Conservation (phyloP, 2,888 invertebrate species). For the Antheraea yamamai region DNA sequence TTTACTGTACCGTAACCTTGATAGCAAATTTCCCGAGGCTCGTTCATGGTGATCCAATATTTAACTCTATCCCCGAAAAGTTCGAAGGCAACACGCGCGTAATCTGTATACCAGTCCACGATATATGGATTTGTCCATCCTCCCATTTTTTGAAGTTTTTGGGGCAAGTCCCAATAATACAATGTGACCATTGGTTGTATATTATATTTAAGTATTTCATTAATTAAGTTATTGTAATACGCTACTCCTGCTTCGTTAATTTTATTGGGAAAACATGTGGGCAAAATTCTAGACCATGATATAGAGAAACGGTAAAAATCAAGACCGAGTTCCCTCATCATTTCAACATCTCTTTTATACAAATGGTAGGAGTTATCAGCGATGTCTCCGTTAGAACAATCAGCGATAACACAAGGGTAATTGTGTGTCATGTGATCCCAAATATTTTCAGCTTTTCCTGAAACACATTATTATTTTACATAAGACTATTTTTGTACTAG, state of each 20-base stretch:
- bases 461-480: constrained; percentile 23
- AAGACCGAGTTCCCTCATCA: constrained; percentile 66
- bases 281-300: constrained; percentile 84
- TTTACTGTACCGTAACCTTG: constrained; percentile 61
- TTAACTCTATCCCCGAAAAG: constrained; percentile 71
- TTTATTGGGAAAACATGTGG: constrained; percentile 75
- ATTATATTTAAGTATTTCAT: constrained; percentile 78
- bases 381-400: constrained; percentile 80
- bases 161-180: constrained; percentile 78
- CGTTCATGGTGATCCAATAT: constrained; percentile 81
- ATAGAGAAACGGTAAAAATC: constrained; percentile 80
- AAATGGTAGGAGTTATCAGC: constrained; percentile 82
- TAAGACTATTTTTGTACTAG: not conserved
- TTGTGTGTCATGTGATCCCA: constrained; percentile 83
- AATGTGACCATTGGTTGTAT: constrained; percentile 83
- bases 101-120: constrained; percentile 68
- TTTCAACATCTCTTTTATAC: constrained; percentile 77
- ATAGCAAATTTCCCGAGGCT: constrained; percentile 61
- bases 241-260: constrained; percentile 73
- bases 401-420: constrained; percentile 68
- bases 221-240: constrained; percentile 68
- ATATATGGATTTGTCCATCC: constrained; percentile 74
- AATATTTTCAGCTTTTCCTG: constrained; percentile 80
- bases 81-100: constrained; percentile 62
- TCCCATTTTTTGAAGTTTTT: constrained; percentile 74